phyloP scores from a whole-genome alignment of 2,888 invertebrate genomes.

The Cephus runcator region DNA sequence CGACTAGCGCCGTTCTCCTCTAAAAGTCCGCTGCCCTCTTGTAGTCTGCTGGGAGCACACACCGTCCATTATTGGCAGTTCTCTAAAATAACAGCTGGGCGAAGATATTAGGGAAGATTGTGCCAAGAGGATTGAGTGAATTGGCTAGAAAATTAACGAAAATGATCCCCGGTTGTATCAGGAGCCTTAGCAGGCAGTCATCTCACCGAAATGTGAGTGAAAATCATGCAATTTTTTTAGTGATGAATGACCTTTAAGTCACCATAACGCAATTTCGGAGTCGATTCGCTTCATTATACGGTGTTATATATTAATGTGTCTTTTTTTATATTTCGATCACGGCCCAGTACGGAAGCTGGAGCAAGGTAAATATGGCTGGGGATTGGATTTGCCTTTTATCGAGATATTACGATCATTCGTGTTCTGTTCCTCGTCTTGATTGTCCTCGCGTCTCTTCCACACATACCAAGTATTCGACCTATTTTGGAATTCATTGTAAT shows the following conservation, averaged over 20 bases:
- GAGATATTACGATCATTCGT: not conserved
- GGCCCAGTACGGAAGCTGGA: slow-evolving; percentile 60
- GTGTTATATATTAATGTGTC: slow-evolving; percentile 26
- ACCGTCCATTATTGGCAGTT: not conserved
- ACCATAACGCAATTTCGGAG: slow-evolving; percentile 14
- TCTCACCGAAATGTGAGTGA: slow-evolving; percentile 67
- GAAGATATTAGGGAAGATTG: slow-evolving; percentile 10
- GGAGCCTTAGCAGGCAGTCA: slow-evolving; percentile 61
- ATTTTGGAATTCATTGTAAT: not conserved
- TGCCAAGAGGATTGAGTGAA: slow-evolving; percentile 9
- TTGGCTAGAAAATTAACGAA: slow-evolving; percentile 25
- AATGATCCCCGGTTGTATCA: slow-evolving; percentile 66
- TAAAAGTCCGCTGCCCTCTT: slow-evolving; percentile 29
- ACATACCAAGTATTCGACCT: not conserved
- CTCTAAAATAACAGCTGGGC: not conserved
- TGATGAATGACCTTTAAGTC: slow-evolving; percentile 52
- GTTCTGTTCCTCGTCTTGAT: not conserved
- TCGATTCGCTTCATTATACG: slow-evolving; percentile 8
- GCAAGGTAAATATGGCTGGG: slow-evolving; percentile 53
- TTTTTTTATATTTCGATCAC: slow-evolving; percentile 46
- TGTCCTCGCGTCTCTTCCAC: not conserved
- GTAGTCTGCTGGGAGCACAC: not conserved
- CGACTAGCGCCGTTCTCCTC: slow-evolving; percentile 23
- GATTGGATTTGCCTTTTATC: not conserved
- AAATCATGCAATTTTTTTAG: slow-evolving; percentile 24